phyloP scores from a whole-genome alignment of 1,140 invertebrate genomes.

The Nomia melanderi region DNA sequence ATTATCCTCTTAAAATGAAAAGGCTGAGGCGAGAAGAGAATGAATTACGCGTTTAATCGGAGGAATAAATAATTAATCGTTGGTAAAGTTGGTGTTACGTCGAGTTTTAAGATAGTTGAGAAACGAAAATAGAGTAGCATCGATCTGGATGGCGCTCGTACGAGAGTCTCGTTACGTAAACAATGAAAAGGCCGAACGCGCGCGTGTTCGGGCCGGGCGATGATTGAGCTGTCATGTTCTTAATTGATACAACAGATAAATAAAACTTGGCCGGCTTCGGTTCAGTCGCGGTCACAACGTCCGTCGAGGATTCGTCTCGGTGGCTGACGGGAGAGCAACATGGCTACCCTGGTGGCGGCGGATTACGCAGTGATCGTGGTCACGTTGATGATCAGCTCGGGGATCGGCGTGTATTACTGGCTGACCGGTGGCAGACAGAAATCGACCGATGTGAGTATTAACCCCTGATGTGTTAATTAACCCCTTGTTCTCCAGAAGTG shows the following conservation, averaged over 20 bases:
- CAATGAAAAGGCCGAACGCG: not conserved
- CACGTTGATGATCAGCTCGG: slow-evolving; percentile 83
- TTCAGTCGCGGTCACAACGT: not conserved
- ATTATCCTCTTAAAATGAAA: no score
- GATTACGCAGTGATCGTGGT: slow-evolving; percentile 85
- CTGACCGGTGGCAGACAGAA: slow-evolving; percentile 91
- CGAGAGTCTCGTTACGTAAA: not conserved
- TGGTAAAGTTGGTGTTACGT: no score
- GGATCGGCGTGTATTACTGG: slow-evolving; percentile 90
- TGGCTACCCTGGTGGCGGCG: slow-evolving; percentile 58
- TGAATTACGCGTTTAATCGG: no score
- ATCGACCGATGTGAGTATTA: slow-evolving; percentile 85
- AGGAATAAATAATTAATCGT: no score
- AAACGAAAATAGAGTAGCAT: no score
- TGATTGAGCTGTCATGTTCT: not conserved
- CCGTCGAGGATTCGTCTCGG: not conserved
- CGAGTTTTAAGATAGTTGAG: no score
- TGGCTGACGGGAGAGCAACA: slow-evolving; percentile 19
- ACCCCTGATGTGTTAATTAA: no score
- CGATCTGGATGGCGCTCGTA: no score
- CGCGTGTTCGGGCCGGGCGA: not conserved
- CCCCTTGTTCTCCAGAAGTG: no score
- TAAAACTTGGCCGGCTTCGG: not conserved
- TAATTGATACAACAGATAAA: not conserved
- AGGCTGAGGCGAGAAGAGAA: no score